A percentile compares a stretch with the other conserved stretches of the same genome.
These are phyloP conservation scores for Chiloscyllium punctatum DNA, from an alignment of 2,797 vertebrate genomes.

Conservation along the genomic window DNA sequence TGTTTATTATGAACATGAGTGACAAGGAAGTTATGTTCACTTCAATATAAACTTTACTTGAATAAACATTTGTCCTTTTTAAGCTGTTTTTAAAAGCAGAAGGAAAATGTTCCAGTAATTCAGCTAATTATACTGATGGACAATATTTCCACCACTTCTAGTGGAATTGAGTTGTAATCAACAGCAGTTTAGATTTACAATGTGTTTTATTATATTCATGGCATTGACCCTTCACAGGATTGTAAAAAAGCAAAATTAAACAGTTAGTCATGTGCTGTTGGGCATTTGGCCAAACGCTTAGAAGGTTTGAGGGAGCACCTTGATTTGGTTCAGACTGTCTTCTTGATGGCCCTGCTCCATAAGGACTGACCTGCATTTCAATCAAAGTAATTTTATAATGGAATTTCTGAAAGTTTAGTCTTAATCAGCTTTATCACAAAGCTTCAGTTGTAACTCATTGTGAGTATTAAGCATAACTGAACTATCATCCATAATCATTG, in stretches of 20 bases:
- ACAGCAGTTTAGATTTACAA: neutral
- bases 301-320: neutral
- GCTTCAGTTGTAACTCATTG: neutral
- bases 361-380: neutral
- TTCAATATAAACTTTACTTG: neutral
- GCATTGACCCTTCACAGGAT: neutral
- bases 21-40: neutral
- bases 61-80: neutral
- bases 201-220: no score
- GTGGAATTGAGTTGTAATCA: neutral
- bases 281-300: neutral
- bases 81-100: neutral
- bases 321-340: neutral
- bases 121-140: neutral
- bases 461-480: neutral
- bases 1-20: neutral
- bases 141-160: neutral
- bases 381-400: neutral
- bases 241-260: neutral
- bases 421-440: neutral
- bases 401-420: neutral
- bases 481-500: neutral
- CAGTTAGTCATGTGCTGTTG: neutral
- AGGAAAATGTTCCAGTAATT: neutral
- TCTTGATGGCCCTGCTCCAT: neutral